Evolutionary conservation across 2,888 invertebrate species (phyloP), one percentile per base, ranked within the genome.

Genomic region (Himalopsyche anomala): DNA sequence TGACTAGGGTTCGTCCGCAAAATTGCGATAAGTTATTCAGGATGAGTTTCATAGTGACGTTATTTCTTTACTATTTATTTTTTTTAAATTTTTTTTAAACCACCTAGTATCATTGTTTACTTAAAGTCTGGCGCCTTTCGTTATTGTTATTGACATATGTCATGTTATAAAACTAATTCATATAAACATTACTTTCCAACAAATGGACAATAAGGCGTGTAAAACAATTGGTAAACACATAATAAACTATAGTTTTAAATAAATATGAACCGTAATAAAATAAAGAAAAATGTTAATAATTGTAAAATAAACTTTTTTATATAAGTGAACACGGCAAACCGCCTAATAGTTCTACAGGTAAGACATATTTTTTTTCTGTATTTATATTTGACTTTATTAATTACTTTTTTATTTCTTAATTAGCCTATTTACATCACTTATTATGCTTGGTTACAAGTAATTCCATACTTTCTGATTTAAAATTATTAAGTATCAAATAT

Each of bases 11-110:
- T 51, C 51, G 51, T 15, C 51, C 12, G 51, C 38, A 74, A 74
- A 12, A 74, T 4, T 15, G 74, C 74, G 74, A 74, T 6, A 74
- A 74, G 36, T 36, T 36, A 5, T 36, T 38, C 28, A 0, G 0
- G 36, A 74, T 74, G 74, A 9, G 38, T 12, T 74, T 36, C 74
- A 74, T 74, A 74, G 36, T 74, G 74, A 12, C 36, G 36, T 74
- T 74, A 36, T 74, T 74, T 38, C 36, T 74, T 36, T 74, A 74
- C 36, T 74, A 15, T 74, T 38, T 74, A 38, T 12, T 74, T 74
- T 15, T 2, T 74, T 74, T 74, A 38, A 6, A 74, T 0, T 36
- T 74, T 36, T 74, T 74, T 74, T 15, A 38, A 38, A 38, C 8
- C 36, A 12, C 9, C 12, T 4, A 28, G 28, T 74, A 36, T 74